phyloP scores from a whole-genome alignment of 2,797 vertebrate species.

The Podarcis siculus region DNA sequence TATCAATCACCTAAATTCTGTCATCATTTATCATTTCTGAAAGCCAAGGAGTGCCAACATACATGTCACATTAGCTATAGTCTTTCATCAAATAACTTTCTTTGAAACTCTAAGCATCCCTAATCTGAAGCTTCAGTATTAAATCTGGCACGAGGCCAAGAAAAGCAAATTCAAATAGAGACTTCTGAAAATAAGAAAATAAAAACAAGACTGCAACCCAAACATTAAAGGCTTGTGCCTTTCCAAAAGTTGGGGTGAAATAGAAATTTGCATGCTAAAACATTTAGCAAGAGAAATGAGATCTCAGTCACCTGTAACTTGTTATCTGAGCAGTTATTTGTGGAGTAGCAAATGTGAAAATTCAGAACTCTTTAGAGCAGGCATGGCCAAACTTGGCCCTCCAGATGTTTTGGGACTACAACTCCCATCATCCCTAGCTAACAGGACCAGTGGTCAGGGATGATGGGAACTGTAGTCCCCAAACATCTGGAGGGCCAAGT shows the following conservation, averaged over 20 bases:
- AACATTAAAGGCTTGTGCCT: background rate
- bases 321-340: background rate
- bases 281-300: background rate
- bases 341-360: background rate
- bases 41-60: constrained; percentile 74
- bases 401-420: too few species aligned
- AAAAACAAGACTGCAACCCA: background rate
- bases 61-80: constrained; percentile 73
- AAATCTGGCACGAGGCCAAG: constrained; percentile 81
- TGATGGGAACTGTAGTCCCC: too few species aligned
- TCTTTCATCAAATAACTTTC: constrained; percentile 81
- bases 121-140: constrained; percentile 83
- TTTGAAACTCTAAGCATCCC: constrained; percentile 79
- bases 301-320: background rate
- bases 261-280: background rate
- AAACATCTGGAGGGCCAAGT: too few species aligned
- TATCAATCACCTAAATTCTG: constrained; percentile 28
- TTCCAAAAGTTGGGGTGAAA: background rate
- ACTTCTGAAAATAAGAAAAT: constrained; percentile 82
- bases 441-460: too few species aligned
- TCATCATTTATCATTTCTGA: constrained; percentile 64
- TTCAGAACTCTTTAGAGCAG: background rate
- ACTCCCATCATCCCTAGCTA: too few species aligned
- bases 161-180: constrained; percentile 81
- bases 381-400: too few species aligned